A percentile compares a stretch with the other conserved stretches of the same genome.
Conservation (phyloP, 1,140 invertebrate genomes). For the Diuraphis noxia region DNA sequence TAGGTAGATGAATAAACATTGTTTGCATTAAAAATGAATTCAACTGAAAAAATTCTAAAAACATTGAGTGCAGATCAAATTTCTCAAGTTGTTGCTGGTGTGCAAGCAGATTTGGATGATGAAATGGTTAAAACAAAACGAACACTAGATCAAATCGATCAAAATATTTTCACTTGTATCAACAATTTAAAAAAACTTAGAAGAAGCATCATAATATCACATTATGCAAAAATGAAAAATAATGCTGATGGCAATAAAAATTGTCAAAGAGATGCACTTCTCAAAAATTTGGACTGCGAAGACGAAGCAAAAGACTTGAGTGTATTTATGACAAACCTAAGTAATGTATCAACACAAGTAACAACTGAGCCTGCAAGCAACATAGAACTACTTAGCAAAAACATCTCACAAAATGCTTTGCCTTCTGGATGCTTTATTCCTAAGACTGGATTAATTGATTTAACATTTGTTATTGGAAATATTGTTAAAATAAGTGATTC, state of each 20-base stretch:
- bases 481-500: constrained; percentile 37
- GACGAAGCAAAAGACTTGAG: constrained; percentile 41
- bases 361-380: not conserved
- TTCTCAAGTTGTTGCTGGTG: not conserved
- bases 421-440: not conserved
- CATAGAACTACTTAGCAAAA: constrained; percentile 10
- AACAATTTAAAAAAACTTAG: constrained; percentile 27
- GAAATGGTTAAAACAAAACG: not conserved
- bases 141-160: constrained; percentile 23
- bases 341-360: not conserved
- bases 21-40: not conserved
- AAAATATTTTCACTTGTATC: constrained; percentile 21
- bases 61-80: not conserved
- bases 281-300: constrained; percentile 29
- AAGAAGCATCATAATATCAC: constrained; percentile 34
- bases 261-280: constrained; percentile 20
- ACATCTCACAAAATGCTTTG: not conserved
- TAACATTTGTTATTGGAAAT: constrained; percentile 38
- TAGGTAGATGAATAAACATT: not conserved
- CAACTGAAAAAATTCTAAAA: constrained; percentile 12
- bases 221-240: constrained; percentile 47
- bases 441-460: not conserved
- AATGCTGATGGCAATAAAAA: constrained; percentile 38
- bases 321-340: constrained; percentile 21
- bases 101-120: constrained; percentile 5